Base-by-base conservation (phyloP, 2,888 invertebrate genomes). In the Rhorus exstirpatorius region DNA sequence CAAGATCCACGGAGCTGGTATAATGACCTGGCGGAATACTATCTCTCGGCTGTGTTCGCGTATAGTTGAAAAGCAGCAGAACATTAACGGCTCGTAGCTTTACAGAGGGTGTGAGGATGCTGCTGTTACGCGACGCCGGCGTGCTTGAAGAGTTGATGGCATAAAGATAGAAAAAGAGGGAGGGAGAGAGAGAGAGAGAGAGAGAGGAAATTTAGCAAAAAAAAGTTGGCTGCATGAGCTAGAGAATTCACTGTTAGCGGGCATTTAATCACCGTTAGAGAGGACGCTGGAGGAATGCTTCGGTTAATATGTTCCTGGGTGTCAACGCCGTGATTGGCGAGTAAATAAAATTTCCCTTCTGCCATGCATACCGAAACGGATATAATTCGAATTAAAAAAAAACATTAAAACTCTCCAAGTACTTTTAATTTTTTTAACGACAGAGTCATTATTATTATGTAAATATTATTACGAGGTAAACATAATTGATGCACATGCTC, bases 1-100 rank as follows among this genome's bases (percentile, higher is more conserved):
- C 65, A 82, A 79, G 81, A 84, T 84, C 68, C 61, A 67, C 71
- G 68, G 72, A 55, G 81, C 44, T 79, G 74, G 49, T 68, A 49
- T 78, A 81, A 82, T 74, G 78, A 82, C 74, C 74, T 75, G 63
- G 68, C 12, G 24, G 63, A 78, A 78, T 70, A 82, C 63, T 61
- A 78, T 68, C 61, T 55, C 44, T 31, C 65, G 76, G 41, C 49
- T 74, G 61, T 38, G 31, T 53, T 55, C 4, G 24, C 38, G 31
- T 75, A n/a, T 55, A 68, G 44, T 68, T 68, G 61, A 65, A 70
- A 67, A 67, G 72, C 67, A 74, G 72, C 26, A 44, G 78, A 67
- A 65, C 74, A 82, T 78, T 74, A 70, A 70, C 49, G 71, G 49
- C 55, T 26, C 65, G 63, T 53, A 63, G 58, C 35, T 38, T 61